Conservation (phyloP, 2,888 invertebrate species). For the Phalangium opilio region DNA sequence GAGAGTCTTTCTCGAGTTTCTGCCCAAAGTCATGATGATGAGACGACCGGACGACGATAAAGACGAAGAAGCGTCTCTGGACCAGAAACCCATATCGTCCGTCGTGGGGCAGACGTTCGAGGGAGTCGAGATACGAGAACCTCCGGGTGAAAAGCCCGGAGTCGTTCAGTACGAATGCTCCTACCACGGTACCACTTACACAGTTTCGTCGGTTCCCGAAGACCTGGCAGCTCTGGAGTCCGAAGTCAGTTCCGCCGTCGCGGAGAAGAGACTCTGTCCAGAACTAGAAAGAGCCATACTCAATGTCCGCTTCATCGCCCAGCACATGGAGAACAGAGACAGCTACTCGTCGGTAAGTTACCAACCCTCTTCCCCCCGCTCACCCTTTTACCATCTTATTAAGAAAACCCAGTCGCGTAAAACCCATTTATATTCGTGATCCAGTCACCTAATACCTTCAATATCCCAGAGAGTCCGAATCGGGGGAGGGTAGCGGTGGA, state of each 20-base stretch:
- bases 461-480: too few relatives aligned
- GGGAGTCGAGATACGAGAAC: conserved; percentile 11
- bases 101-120: conserved; percentile 7
- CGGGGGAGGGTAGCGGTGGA: too few relatives aligned
- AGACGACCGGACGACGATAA: conserved; percentile 57
- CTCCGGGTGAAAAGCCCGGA: conserved; percentile 13
- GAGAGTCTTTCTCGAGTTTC: conserved; percentile 72
- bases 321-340: conserved; percentile 87
- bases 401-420: too few relatives aligned
- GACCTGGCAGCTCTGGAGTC: conserved; percentile 6
- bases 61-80: conserved; percentile 9
- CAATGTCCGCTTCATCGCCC: conserved; percentile 83
- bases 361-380: not conserved
- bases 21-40: conserved; percentile 84
- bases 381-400: too few relatives aligned
- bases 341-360: conserved; percentile 78
- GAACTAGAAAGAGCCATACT: conserved; percentile 67
- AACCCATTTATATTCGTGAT: too few relatives aligned
- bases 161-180: conserved; percentile 15
- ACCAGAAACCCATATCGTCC: conserved; percentile 6
- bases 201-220: not conserved
- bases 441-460: too few relatives aligned
- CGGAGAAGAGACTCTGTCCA: conserved; percentile 8
- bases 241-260: conserved; percentile 7
- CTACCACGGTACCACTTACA: conserved; percentile 1